Percentiles rank a stretch among this genome's conserved stretches.
Evolutionary conservation across 2,113 vertebrate genomes (phyloP).

Genomic region (Hippopotamus amphibius): DNA sequence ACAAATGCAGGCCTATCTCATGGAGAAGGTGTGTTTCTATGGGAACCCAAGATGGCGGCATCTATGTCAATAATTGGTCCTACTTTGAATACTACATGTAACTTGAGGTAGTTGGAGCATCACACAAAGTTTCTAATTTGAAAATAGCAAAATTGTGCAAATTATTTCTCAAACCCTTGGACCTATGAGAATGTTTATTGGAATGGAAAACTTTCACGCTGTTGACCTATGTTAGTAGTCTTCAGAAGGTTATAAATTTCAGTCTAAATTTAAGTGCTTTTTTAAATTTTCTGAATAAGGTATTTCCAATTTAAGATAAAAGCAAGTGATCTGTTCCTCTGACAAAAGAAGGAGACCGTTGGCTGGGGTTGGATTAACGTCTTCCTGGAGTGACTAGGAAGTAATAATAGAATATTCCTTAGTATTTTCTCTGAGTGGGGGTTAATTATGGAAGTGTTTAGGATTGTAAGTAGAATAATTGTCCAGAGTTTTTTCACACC

Average conservation of each 20-base stretch:
- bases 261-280: slow-evolving; percentile 27
- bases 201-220: not conserved
- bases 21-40: not conserved
- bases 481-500: not conserved
- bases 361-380: not conserved
- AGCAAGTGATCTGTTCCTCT: not conserved
- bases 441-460: slow-evolving; percentile 29
- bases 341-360: not conserved
- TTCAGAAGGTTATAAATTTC: slow-evolving; percentile 43
- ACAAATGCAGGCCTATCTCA: not conserved
- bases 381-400: not conserved
- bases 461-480: not conserved
- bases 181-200: not conserved
- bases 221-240: not conserved
- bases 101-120: not conserved
- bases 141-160: not conserved
- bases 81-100: not conserved
- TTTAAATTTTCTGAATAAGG: slow-evolving; percentile 33
- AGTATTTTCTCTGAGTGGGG: not conserved
- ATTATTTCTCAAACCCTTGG: slow-evolving; percentile 14
- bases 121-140: slow-evolving; percentile 18
- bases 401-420: not conserved
- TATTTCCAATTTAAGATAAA: slow-evolving; percentile 12
- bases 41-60: not conserved
- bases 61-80: not conserved